phyloP scores from a whole-genome alignment of 2,888 invertebrate species.

The Ptilodon capucinus region DNA sequence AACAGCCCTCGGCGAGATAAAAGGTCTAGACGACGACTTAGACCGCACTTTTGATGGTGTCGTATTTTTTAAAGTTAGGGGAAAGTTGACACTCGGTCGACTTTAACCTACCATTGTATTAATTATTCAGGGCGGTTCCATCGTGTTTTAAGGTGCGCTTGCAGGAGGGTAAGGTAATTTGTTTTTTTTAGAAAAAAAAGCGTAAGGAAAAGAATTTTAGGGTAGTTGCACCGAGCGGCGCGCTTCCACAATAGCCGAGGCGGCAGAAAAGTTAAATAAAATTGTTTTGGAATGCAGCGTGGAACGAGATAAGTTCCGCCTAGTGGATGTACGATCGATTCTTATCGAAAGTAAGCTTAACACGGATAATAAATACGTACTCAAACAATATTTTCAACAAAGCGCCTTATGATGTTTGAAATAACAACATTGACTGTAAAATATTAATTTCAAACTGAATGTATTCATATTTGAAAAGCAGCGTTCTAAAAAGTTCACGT shows the following conservation, averaged over 20 bases:
- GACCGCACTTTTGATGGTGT: conserved; percentile 79
- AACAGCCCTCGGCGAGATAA: conserved; percentile 73
- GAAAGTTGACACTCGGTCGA: conserved; percentile 80
- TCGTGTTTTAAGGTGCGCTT: conserved; percentile 76
- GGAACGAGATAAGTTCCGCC: conserved; percentile 66
- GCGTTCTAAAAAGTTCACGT: conserved; percentile 16
- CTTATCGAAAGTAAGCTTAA: conserved; percentile 37
- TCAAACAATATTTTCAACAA: not conserved
- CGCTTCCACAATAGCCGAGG: conserved; percentile 53
- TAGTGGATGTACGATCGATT: conserved; percentile 63
- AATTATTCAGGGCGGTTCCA: conserved; percentile 79
- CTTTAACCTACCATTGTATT: conserved; percentile 82
- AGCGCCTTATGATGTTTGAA: not conserved
- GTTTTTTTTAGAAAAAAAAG: conserved; percentile 55
- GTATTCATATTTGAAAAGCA: conserved; percentile 4
- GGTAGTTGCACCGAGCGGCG: conserved; percentile 63
- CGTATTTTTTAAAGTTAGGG: conserved; percentile 77
- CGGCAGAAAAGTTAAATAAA: conserved; percentile 73
- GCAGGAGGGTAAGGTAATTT: conserved; percentile 73
- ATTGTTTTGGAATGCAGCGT: conserved; percentile 74
- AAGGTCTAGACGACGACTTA: conserved; percentile 73
- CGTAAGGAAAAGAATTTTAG: conserved; percentile 68
- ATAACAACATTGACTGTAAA: not conserved
- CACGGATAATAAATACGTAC: conserved; percentile 8
- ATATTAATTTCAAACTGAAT: conserved; percentile 5